phyloP scores from a whole-genome alignment of 92 coral and sea anemone genomes.

The Porites cylindrica region DNA sequence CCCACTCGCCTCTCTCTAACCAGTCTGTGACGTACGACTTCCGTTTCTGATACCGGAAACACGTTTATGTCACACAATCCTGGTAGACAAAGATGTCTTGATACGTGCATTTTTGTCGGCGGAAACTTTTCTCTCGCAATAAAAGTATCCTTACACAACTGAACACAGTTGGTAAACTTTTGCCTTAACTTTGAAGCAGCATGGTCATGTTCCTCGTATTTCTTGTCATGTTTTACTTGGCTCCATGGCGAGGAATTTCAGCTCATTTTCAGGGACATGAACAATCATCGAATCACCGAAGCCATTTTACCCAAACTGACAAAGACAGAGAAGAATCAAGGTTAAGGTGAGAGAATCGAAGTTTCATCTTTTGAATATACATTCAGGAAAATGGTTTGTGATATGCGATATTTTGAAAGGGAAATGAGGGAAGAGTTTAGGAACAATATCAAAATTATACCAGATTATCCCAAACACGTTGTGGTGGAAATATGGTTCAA shows the following conservation, averaged over 20 bases:
- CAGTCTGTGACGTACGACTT: background rate
- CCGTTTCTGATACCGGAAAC: background rate
- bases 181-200: background rate
- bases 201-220: background rate
- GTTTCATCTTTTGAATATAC: background rate
- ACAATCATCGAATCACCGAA: background rate
- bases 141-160: background rate
- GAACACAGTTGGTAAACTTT: background rate
- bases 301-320: background rate
- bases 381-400: background rate
- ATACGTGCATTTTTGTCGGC: no score
- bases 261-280: constrained; percentile 3
- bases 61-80: background rate
- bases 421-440: background rate
- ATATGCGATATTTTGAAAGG: background rate
- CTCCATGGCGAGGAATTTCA: background rate
- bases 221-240: background rate
- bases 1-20: background rate
- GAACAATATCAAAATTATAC: background rate
- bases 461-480: no score
- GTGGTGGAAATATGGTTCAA: no score
- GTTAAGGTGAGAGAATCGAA: constrained; percentile 9
- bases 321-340: constrained; percentile 4
- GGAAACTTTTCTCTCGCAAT: no score
- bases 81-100: background rate